These are phyloP conservation scores for Euphydryas editha DNA, from an alignment of 2,888 invertebrate genomes.

Conservation along the genomic window DNA sequence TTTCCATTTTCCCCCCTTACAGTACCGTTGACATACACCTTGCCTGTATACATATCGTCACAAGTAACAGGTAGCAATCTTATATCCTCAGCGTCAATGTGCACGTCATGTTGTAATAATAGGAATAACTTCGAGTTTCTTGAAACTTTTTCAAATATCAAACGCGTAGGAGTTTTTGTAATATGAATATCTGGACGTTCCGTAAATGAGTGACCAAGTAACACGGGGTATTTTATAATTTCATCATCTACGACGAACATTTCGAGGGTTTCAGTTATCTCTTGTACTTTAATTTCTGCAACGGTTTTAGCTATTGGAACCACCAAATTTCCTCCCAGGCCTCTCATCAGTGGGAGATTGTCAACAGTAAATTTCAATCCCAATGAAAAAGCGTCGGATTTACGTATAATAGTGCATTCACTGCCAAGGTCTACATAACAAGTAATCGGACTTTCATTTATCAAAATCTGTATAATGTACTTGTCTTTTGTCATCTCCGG, in stretches of 20 bases:
- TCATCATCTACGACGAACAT: slow-evolving; percentile 2
- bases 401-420: slow-evolving; percentile 1
- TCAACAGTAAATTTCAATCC: not conserved
- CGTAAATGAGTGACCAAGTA: slow-evolving; percentile 1
- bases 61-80: not conserved
- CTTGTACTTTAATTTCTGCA: not conserved
- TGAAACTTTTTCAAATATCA: slow-evolving; percentile 2
- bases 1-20: too few species aligned
- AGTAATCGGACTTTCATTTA: slow-evolving; percentile 1
- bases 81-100: not conserved
- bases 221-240: not conserved
- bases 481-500: not conserved
- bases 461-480: not conserved
- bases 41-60: too few species aligned
- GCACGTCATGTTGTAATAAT: not conserved
- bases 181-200: not conserved
- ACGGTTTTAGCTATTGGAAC: not conserved
- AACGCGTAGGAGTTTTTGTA: not conserved
- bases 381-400: not conserved
- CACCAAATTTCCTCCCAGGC: slow-evolving; percentile 1
- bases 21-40: too few species aligned
- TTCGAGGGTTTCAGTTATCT: not conserved
- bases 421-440: slow-evolving; percentile 8
- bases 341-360: slow-evolving; percentile 1
- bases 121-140: not conserved